Conservation (phyloP, 2,113 vertebrate species). For the Toxotes chatareus region DNA sequence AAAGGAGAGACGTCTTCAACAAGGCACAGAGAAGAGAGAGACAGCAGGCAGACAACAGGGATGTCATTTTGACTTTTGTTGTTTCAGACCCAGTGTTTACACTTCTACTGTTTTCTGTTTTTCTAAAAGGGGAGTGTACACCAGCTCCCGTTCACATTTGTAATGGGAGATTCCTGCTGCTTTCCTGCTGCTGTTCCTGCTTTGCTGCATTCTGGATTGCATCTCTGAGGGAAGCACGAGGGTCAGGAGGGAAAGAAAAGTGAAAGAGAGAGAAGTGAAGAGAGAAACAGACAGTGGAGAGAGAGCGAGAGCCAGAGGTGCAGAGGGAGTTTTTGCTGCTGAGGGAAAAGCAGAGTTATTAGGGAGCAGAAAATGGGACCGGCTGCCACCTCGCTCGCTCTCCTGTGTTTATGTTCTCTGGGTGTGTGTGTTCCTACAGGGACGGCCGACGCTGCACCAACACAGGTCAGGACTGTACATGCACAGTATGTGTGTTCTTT, state of each 20-base stretch:
- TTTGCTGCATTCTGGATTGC: slow-evolving; percentile 13
- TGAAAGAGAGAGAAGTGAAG: slow-evolving; percentile 14
- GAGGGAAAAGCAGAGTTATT: slow-evolving; percentile 41
- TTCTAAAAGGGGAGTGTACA: slow-evolving; percentile 7
- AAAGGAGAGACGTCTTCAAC: slow-evolving; percentile 25
- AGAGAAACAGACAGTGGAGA: slow-evolving; percentile 4
- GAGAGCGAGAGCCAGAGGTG: slow-evolving; percentile 25
- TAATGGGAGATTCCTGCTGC: slow-evolving; percentile 40
- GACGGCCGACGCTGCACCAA: slow-evolving; percentile 37
- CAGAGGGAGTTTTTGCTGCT: slow-evolving; percentile 40
- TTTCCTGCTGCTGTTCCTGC: slow-evolving; percentile 29
- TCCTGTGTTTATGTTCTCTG: slow-evolving; percentile 74
- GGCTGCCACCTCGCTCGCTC: slow-evolving; percentile 67
- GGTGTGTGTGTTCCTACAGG: slow-evolving; percentile 58
- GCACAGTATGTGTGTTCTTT: not conserved
- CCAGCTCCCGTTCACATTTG: slow-evolving; percentile 49
- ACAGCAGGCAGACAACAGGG: slow-evolving; percentile 1
- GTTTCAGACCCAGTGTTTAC: slow-evolving; percentile 29
- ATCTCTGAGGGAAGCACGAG: slow-evolving; percentile 22
- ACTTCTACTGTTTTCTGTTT: not conserved
- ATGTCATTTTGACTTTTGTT: slow-evolving; percentile 8
- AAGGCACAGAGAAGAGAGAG: not conserved
- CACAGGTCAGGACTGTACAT: slow-evolving; percentile 74
- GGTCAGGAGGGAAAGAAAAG: slow-evolving; percentile 31
- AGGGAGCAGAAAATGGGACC: slow-evolving; percentile 78